Base-by-base conservation (phyloP, 2,797 vertebrate species). In the Etheostoma nigrum region DNA sequence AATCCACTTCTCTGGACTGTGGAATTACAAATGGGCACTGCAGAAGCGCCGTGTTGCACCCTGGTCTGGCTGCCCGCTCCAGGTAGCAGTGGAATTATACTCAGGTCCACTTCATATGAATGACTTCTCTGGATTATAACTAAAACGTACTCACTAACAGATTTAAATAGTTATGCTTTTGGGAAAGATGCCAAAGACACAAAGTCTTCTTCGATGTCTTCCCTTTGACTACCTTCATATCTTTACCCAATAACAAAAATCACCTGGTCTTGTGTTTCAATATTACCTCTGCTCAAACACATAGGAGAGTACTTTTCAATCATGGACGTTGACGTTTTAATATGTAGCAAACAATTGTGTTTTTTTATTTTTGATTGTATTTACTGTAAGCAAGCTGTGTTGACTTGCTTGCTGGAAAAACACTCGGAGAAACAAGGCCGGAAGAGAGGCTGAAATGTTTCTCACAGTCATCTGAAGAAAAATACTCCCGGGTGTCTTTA, bases 401-500 rank as follows among this genome's bases (percentile, higher is more conserved):
- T 67, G 52, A 65, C 59, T 66, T 61, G 45, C 75, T 49, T 23
- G 33, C 57, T 72, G 25, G 36, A 72, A 74, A 80, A 59, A 45
- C 64, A 69, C 48, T 64, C 16, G 4, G 25, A 78, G 67, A 81
- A 88, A 82, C 27, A 25, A 79, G 55, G 61, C 57, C 36, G 10
- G 79, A 72, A 75, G 61, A 71, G 33, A 73, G 49, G 70, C 71
- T 82, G 63, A 72, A 76, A 70, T 73, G 73, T 82, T 78, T 83
- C 74, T 65, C n/a, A 12, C 75, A 70, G 79, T 79, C 33, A 21
- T 86, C 75, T 76, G 63, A 76, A 65, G 77, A 88, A 72, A 88
- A 78, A 86, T 72, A 79, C 89, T 83, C 90, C 58, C 1, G 67
- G 80, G 90, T 86, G 89, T 88, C 85, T 89, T 92, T 90, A 91